phyloP scores from a whole-genome alignment of 1,140 invertebrate genomes.

The Daktulosphaira vitifoliae region DNA sequence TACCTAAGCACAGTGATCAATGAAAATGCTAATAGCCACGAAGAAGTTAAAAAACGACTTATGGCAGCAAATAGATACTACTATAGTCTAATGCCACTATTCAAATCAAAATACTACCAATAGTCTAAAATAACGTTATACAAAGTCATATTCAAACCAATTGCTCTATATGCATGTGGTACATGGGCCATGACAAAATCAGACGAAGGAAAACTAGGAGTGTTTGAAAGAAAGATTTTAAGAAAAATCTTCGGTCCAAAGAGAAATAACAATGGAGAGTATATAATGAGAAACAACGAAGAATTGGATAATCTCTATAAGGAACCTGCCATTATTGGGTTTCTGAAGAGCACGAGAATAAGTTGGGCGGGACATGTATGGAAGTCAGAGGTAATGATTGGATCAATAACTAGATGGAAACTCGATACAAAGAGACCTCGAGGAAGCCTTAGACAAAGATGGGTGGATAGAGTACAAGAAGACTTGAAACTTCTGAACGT shows the following conservation, averaged over 20 bases:
- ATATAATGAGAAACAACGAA: constrained; percentile 20
- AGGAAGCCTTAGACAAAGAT: neutral
- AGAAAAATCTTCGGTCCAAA: constrained; percentile 29
- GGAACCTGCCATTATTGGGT: neutral
- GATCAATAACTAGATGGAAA: too few relatives aligned
- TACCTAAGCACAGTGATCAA: neutral
- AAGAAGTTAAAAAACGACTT: neutral
- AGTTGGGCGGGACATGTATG: neutral
- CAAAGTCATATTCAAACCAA: neutral
- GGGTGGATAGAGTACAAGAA: neutral
- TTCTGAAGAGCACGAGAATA: neutral
- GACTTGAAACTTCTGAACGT: neutral
- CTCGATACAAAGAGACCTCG: neutral
- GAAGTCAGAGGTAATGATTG: too few relatives aligned
- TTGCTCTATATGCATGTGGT: constrained; percentile 32
- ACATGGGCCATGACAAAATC: constrained; percentile 31
- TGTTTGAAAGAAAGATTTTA: constrained; percentile 32
- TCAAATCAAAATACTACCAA: neutral
- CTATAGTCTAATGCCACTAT: neutral
- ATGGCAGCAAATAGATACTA: neutral
- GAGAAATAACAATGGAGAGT: constrained; percentile 24
- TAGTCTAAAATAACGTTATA: neutral
- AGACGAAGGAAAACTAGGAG: constrained; percentile 21
- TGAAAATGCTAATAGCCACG: neutral
- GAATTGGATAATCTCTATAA: constrained; percentile 1